A percentile compares a stretch with the other conserved stretches of the same genome.
Conservation (phyloP, 2,888 invertebrate species). For the Apamea sordens region DNA sequence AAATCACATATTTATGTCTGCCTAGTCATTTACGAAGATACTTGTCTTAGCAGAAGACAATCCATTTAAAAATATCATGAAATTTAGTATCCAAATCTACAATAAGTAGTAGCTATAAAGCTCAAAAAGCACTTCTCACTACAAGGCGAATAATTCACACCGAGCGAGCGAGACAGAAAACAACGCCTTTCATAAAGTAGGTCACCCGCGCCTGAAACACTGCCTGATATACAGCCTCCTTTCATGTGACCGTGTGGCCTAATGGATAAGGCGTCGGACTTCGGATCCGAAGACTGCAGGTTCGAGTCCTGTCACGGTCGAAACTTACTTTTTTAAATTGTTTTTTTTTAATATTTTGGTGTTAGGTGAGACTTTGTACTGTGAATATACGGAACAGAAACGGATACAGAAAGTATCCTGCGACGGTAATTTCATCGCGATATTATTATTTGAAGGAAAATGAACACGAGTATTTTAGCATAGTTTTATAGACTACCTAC, state of each 20-base stretch:
- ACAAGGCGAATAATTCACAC: neutral
- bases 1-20: neutral
- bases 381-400: accelerated
- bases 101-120: neutral
- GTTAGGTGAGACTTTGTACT: neutral
- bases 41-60: neutral
- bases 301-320: constrained; percentile 92
- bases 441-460: neutral
- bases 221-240: constrained; percentile 25
- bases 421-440: neutral
- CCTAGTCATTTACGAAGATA: neutral
- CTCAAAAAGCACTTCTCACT: neutral
- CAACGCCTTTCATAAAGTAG: constrained; percentile 39
- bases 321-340: neutral
- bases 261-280: constrained; percentile 94
- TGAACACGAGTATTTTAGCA: neutral
- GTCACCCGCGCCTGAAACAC: constrained; percentile 51
- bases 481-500: neutral
- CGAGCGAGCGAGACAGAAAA: constrained; percentile 13
- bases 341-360: neutral
- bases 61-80: neutral
- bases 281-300: constrained; percentile 94
- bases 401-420: neutral
- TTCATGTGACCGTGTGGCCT: constrained; percentile 91
- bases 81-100: neutral